Evolutionary conservation across 2,797 vertebrate species (phyloP), one percentile per base, ranked within the genome.

Genomic region (Acanthurus lineatus): DNA sequence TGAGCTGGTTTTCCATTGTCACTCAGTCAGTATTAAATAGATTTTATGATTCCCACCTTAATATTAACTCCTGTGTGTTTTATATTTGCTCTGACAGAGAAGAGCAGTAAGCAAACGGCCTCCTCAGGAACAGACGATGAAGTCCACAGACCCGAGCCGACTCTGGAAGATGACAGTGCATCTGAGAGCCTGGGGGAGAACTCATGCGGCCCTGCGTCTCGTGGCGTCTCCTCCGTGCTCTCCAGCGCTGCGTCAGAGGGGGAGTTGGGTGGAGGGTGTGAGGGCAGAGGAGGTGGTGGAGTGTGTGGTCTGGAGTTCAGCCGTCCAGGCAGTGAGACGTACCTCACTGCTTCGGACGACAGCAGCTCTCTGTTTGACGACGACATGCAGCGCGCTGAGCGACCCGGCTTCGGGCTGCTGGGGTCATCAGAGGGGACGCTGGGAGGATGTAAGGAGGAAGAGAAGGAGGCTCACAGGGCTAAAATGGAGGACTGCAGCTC

Each of bases 341-440:
- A 97, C 87, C 91, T 97, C 86, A 97, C 97, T 0, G 96, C 97
- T 5, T 98, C 97, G 0, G 97, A 99, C 19, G 97, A 99, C 92
- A 99, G 96, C 89, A 97, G 97, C 90, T 98, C 97, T 28, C 74
- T 98, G 14, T 97, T 97, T 45, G 97, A 98, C 32, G 97, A 98
- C 32, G 97, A 98, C 83, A 95, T 96, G 91, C 96, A 96, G 86
- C 94, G 87, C 6, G 79, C 86, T 0, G 96, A 96, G 66, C 94
- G 89, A 9, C 95, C 95, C 77, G 3, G 93, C 59, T 89, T 94
- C 74, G 71, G 54, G 65, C 84, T 91, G 14, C 85, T 81, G 19
- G 89, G 79, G 4, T 49, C 85, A 0, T 65, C 88, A 0, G 87
- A 90, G 3, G 88, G 73, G 52, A 10, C 38, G 0, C 76, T 20